phyloP scores from a whole-genome alignment of 1,140 invertebrate genomes.

The Galleria mellonella region DNA sequence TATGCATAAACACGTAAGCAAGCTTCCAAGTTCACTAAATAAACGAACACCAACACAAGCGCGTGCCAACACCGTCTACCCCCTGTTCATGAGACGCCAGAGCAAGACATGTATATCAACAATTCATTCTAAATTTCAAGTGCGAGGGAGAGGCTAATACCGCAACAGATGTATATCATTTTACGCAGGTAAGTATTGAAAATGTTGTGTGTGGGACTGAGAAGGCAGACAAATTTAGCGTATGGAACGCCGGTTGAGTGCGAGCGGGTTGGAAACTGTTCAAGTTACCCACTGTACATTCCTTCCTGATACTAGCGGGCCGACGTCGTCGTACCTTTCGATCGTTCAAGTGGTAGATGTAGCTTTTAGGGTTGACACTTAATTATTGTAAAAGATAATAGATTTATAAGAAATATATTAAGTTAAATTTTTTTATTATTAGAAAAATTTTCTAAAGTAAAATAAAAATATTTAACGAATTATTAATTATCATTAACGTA shows the following conservation, averaged over 20 bases:
- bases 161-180: constrained; percentile 72
- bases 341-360: constrained; percentile 74
- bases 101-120: constrained; percentile 65
- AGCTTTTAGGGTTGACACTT: constrained; percentile 66
- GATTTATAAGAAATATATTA: not conserved
- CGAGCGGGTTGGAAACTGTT: constrained; percentile 62
- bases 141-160: constrained; percentile 42
- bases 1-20: constrained; percentile 66
- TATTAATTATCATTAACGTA: too few species aligned
- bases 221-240: constrained; percentile 60
- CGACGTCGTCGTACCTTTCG: constrained; percentile 71
- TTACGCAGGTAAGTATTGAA: constrained; percentile 72
- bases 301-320: constrained; percentile 70
- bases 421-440: too few species aligned
- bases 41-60: constrained; percentile 71
- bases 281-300: constrained; percentile 72
- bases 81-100: constrained; percentile 59
- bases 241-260: constrained; percentile 56
- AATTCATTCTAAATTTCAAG: constrained; percentile 44
- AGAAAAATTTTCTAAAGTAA: too few species aligned
- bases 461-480: too few species aligned
- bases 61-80: constrained; percentile 64
- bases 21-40: constrained; percentile 74
- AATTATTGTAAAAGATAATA: constrained; percentile 6
- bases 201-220: constrained; percentile 64